Evolutionary conservation across 2,797 vertebrate species (phyloP), one percentile per base, ranked within the genome.

Genomic region (Xenops minutus): DNA sequence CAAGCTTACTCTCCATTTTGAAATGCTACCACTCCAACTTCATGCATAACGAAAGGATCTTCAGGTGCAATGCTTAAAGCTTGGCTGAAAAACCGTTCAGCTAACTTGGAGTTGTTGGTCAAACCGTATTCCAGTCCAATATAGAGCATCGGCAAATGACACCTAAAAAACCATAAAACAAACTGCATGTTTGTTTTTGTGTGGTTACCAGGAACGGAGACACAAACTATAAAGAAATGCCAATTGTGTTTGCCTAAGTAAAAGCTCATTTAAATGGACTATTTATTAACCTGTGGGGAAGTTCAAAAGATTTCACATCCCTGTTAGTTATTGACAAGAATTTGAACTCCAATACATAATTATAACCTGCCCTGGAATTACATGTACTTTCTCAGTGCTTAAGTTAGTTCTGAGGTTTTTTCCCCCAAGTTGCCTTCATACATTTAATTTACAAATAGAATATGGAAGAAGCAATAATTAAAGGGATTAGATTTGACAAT

Each of bases 1-100:
- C 8, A 79, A 92, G 98, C 99, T 99, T 98, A 99, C 99, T 99
- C 99, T 98, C 99, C 99, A 56, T 99, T 99, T 88, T 99, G 99
- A 98, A 99, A 99, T n/a, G 99, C 99, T 51, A 99, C 99, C 92
- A 99, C 99, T 3, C 99, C 99, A 91, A 99, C 99, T 97, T 99
- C 99, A 22, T 99, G 99, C 97, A 99, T 99, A 89, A 99, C 99
- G 77, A 99, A 99, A 5, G 99, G 99, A 93, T 99, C 99, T 96
- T 99, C 99, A 6, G 99, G 99, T 22, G 99, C 99, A 27, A 99
- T 99, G 91, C 99, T 99, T 41, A 99, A 98, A 79, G 99, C 99
- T 92, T 99, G 99, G 97, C 99, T 99, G 96, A 99, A 99, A 98
- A 99, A 99, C 21, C 99, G 98, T 87, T 99, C 99, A 4, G 99